phyloP scores from a whole-genome alignment of 2,888 invertebrate species.

The Sepiola atlantica region DNA sequence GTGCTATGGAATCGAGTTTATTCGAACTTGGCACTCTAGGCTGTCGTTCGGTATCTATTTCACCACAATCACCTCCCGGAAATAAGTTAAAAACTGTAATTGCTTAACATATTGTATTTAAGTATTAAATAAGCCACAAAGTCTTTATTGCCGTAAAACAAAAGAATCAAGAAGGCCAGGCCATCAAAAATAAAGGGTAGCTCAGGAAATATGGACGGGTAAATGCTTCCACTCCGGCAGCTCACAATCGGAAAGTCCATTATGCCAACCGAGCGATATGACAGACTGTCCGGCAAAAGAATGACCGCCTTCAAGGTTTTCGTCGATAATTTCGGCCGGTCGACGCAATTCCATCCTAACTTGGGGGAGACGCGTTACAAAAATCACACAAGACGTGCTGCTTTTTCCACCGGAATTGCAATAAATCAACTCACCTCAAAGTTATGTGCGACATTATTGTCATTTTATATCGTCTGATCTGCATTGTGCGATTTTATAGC shows the following conservation, averaged over 20 bases:
- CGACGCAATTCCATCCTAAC: background rate
- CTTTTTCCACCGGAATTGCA: background rate
- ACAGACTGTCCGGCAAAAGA: slow-evolving; percentile 12
- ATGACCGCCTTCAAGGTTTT: background rate
- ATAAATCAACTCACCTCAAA: background rate
- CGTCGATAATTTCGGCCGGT: background rate
- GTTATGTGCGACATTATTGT: background rate
- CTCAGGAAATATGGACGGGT: too few relatives aligned
- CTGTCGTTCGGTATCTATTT: too few relatives aligned
- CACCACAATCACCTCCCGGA: too few relatives aligned
- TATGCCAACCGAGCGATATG: background rate
- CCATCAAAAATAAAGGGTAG: too few relatives aligned
- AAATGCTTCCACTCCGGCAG: background rate
- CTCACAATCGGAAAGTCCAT: background rate
- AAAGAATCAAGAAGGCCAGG: too few relatives aligned
- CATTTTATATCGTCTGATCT: background rate
- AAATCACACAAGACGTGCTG: background rate
- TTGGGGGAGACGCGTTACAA: background rate
- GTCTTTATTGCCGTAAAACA: too few relatives aligned
- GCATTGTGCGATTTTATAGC: background rate
- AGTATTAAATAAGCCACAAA: too few relatives aligned
- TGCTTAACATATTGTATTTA: too few relatives aligned
- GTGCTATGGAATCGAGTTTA: too few relatives aligned
- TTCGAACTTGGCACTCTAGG: too few relatives aligned
- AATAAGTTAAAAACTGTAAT: too few relatives aligned